These are phyloP conservation scores for Pseudomyrmex dendroicus DNA, from an alignment of 1,140 invertebrate species.

Conservation along the genomic window DNA sequence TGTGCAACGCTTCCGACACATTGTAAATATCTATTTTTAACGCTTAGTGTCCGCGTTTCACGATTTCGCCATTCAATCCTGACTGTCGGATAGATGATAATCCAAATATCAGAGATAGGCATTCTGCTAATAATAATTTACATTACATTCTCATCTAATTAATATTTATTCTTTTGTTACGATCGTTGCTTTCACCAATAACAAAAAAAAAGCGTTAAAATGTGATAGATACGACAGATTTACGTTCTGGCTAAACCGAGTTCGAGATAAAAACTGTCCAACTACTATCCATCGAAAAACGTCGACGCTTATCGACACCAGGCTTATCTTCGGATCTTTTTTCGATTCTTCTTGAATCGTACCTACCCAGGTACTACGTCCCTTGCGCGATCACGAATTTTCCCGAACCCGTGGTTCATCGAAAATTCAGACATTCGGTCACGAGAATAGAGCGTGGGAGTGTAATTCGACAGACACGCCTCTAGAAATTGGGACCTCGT, in stretches of 20 bases:
- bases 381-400: background rate
- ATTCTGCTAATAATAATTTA: background rate
- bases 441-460: constrained; percentile 39
- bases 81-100: background rate
- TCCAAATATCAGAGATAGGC: background rate
- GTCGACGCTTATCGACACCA: background rate
- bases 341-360: background rate
- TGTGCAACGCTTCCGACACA: background rate
- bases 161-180: background rate
- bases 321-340: background rate
- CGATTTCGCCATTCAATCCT: background rate
- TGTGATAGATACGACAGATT: background rate
- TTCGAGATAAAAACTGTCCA: constrained; percentile 20
- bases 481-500: constrained; percentile 43
- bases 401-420: background rate
- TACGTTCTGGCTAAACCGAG: background rate
- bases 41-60: background rate
- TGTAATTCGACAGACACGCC: constrained; percentile 21
- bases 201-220: too few relatives aligned
- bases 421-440: constrained; percentile 34
- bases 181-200: background rate
- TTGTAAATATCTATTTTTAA: constrained; percentile 14
- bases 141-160: constrained; percentile 13
- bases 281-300: constrained; percentile 9
- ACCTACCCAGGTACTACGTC: background rate